Evolutionary conservation across 2,797 vertebrate genomes (phyloP).

Genomic region (Rhadinocentrus ornatus): DNA sequence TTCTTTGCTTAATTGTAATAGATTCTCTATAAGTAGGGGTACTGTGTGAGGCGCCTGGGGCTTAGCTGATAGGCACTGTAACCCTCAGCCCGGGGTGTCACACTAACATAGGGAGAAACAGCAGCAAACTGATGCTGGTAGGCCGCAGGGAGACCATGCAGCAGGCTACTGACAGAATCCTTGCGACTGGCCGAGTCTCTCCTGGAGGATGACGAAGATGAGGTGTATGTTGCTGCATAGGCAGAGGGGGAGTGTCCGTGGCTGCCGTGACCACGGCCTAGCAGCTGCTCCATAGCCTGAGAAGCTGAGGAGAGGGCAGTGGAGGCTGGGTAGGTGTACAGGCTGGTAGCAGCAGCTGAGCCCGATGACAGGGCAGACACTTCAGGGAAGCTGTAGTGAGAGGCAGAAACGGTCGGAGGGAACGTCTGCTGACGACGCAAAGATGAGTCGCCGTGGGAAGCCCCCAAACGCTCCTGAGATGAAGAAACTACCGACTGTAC

Average conservation of each 20-base stretch:
- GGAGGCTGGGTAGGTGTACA: slow-evolving; percentile 92
- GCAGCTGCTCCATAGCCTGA: slow-evolving; percentile 91
- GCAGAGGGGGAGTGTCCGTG: slow-evolving; percentile 79
- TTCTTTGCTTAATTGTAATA: slow-evolving; percentile 20
- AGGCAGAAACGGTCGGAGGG: slow-evolving; percentile 79
- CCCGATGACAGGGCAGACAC: slow-evolving; percentile 86
- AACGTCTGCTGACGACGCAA: slow-evolving; percentile 92
- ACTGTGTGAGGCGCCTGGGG: slow-evolving; percentile 93
- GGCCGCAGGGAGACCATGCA: slow-evolving; percentile 90
- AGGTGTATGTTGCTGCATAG: slow-evolving; percentile 85
- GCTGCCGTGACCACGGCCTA: slow-evolving; percentile 66
- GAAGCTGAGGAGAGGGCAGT: slow-evolving; percentile 90
- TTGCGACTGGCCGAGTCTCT: slow-evolving; percentile 87
- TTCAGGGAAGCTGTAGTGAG: slow-evolving; percentile 94
- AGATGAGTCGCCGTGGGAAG: slow-evolving; percentile 65
- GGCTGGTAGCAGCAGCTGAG: slow-evolving; percentile 73
- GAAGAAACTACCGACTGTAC: slow-evolving; percentile 89
- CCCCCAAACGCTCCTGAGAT: slow-evolving; percentile 88
- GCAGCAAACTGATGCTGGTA: slow-evolving; percentile 92
- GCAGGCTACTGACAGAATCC: slow-evolving; percentile 86
- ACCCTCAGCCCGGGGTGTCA: slow-evolving; percentile 82
- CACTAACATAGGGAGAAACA: slow-evolving; percentile 87
- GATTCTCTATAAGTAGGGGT: slow-evolving; percentile 89
- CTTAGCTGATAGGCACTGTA: slow-evolving; percentile 96
- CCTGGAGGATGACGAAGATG: slow-evolving; percentile 80